These are phyloP conservation scores for Clupea harengus DNA, from an alignment of 2,113 vertebrate genomes.

Conservation along the genomic window DNA sequence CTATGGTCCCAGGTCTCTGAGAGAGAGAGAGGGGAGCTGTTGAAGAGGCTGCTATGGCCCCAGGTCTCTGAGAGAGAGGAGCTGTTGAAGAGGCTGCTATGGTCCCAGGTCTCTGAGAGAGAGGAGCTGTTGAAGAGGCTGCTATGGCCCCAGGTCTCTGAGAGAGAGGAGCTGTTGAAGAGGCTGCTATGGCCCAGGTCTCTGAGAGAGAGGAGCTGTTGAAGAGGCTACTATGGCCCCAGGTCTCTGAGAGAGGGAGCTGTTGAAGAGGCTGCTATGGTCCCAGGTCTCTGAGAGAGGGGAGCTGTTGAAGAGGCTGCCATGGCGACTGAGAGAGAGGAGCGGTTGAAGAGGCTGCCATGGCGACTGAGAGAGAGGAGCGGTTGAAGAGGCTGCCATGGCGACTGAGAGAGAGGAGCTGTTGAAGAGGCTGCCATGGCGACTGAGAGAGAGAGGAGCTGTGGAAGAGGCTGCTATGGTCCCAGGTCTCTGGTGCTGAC, in stretches of 20 bases:
- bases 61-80: neutral
- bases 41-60: neutral
- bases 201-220: neutral
- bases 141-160: neutral
- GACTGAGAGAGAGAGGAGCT: neutral
- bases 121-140: neutral
- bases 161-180: neutral
- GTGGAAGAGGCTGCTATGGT: neutral
- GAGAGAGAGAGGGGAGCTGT: no score
- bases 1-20: neutral
- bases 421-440: neutral
- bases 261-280: neutral
- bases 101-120: conserved; percentile 4
- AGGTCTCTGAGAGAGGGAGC: neutral
- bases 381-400: neutral
- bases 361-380: neutral
- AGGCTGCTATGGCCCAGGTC: neutral
- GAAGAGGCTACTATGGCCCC: neutral
- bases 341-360: neutral
- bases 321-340: no score
- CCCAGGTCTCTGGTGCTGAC: conserved; percentile 19
- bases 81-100: neutral
- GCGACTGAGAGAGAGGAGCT: neutral
- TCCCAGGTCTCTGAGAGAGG: conserved; percentile 6
- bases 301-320: neutral